Conservation (phyloP, 2,888 invertebrate genomes). For the Smittia aterrima region DNA sequence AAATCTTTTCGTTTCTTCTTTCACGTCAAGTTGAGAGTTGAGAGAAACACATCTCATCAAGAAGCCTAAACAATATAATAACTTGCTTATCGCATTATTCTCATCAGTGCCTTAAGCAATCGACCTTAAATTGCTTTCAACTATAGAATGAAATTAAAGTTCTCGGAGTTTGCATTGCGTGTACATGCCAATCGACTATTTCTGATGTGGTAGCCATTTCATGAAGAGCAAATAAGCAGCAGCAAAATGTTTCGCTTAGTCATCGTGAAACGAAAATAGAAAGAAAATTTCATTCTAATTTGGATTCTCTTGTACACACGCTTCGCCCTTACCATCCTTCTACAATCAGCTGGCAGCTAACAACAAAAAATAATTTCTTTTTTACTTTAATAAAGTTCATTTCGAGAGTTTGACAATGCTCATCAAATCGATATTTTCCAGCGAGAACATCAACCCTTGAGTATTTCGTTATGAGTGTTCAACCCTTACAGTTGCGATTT, state of each 20-base stretch:
- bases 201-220: constrained; percentile 13
- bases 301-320: constrained; percentile 4
- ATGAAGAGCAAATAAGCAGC: not conserved
- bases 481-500: not conserved
- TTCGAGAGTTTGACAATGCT: too few relatives aligned
- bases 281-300: constrained; percentile 8
- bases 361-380: not conserved
- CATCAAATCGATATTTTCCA: constrained; percentile 4
- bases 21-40: too few relatives aligned
- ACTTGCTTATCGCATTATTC: not conserved
- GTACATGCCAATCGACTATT: not conserved
- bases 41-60: not conserved
- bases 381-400: not conserved
- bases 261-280: not conserved
- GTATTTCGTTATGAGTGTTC: not conserved
- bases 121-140: constrained; percentile 14
- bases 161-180: not conserved
- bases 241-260: not conserved
- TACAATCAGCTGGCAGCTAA: constrained; percentile 1
- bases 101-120: not conserved
- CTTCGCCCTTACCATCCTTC: not conserved
- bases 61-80: not conserved
- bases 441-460: not conserved
- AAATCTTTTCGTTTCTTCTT: not conserved
- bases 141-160: not conserved